phyloP scores from a whole-genome alignment of 1,140 invertebrate genomes.

The Dolichoris vasculosae region DNA sequence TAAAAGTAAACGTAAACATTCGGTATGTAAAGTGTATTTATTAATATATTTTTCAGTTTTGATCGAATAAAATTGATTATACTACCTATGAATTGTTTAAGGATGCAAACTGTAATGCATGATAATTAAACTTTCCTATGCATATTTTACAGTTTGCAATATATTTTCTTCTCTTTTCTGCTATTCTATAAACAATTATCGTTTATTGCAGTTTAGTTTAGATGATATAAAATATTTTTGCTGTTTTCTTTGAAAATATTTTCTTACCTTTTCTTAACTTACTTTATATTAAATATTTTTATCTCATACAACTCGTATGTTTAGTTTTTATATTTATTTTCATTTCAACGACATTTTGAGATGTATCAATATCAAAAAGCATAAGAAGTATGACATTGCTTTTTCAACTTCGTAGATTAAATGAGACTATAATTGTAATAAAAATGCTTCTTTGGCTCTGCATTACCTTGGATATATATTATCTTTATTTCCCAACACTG shows the following conservation, averaged over 20 bases:
- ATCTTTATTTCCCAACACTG: background rate
- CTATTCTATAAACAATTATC: background rate
- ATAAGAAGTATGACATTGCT: slow-evolving; percentile 67
- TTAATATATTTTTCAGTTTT: no score
- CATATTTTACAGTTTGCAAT: no score
- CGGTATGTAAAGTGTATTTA: no score
- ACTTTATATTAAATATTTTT: background rate
- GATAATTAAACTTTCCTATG: no score
- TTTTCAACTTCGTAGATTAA: slow-evolving; percentile 57
- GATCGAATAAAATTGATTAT: no score
- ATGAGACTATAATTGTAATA: slow-evolving; percentile 35
- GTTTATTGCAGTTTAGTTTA: background rate
- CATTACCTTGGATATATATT: slow-evolving; percentile 45
- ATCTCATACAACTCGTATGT: background rate
- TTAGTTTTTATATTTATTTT: background rate
- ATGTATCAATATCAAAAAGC: slow-evolving; percentile 65
- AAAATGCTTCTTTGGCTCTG: slow-evolving; percentile 51
- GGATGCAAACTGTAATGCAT: no score
- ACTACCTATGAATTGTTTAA: no score
- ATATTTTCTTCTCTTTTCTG: background rate
- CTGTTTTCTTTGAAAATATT: background rate
- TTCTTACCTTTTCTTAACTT: background rate
- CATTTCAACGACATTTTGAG: background rate
- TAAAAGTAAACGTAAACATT: no score
- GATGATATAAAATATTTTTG: background rate